A percentile compares a stretch with the other conserved stretches of the same genome.
Evolutionary conservation across 2,797 vertebrate species (phyloP).

Genomic region (Limnodromus scolopaceus): DNA sequence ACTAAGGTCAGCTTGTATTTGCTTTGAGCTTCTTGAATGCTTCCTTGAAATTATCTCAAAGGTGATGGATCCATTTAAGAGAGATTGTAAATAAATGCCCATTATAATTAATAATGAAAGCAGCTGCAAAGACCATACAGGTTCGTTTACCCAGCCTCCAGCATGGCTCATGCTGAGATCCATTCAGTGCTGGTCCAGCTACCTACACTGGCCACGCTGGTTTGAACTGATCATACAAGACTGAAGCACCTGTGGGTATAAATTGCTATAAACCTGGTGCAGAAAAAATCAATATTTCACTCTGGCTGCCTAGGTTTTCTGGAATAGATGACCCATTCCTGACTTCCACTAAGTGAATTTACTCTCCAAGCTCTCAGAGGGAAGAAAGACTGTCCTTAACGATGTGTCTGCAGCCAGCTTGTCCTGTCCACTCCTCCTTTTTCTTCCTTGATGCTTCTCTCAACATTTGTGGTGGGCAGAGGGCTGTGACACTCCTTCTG

Average conservation of each 20-base stretch:
- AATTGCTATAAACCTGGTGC: background rate
- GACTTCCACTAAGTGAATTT: background rate
- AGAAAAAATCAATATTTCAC: background rate
- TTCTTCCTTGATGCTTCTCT: background rate
- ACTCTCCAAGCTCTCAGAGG: background rate
- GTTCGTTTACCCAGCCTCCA: background rate
- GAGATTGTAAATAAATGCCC: background rate
- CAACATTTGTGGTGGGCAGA: background rate
- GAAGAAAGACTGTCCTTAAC: background rate
- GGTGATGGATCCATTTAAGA: background rate
- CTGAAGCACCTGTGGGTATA: background rate
- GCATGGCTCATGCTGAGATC: background rate
- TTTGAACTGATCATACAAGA: background rate
- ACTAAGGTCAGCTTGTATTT: background rate
- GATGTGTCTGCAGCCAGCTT: background rate
- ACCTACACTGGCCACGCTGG: rapidly evolving
- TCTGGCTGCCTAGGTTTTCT: background rate
- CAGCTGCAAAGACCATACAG: background rate
- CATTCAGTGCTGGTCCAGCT: background rate
- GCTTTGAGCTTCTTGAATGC: background rate
- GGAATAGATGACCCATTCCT: background rate
- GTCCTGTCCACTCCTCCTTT: background rate
- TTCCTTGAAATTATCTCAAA: background rate
- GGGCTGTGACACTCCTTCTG: background rate
- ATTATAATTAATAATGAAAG: background rate